Conservation (phyloP, 1,140 invertebrate species). For the Cheumatopsyche charites region DNA sequence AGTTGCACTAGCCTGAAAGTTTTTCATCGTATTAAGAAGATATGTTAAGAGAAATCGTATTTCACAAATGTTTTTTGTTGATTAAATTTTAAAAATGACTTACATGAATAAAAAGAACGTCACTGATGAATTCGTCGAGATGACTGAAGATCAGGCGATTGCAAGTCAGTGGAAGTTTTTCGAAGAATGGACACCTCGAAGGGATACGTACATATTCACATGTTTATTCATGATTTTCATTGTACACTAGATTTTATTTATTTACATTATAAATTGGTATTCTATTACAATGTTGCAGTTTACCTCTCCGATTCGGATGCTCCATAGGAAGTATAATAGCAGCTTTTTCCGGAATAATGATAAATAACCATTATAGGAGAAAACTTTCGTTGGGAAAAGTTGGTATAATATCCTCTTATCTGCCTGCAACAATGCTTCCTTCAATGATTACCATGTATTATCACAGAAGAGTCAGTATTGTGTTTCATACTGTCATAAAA, state of each 20-base stretch:
- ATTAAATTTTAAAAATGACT: no score
- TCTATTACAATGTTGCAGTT: constrained; percentile 37
- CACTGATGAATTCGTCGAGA: background rate
- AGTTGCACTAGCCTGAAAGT: no score
- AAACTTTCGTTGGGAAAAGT: constrained; percentile 50
- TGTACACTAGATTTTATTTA: no score
- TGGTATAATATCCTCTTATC: constrained; percentile 43
- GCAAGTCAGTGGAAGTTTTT: constrained; percentile 46
- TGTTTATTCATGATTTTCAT: no score
- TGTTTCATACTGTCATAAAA: background rate
- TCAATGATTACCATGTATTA: constrained; percentile 35
- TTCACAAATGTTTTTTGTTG: no score
- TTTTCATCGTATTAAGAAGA: no score
- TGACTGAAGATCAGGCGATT: constrained; percentile 35
- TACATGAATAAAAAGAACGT: no score
- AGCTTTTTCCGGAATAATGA: constrained; percentile 31
- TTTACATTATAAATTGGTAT: no score
- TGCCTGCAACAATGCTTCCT: constrained; percentile 40
- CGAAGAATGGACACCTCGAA: constrained; percentile 45
- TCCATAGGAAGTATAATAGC: background rate
- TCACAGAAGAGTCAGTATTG: constrained; percentile 44
- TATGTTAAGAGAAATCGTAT: no score
- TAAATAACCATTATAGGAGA: constrained; percentile 51
- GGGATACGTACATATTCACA: constrained; percentile 50
- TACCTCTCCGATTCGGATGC: constrained; percentile 22